A percentile compares a stretch with the other conserved stretches of the same genome.
phyloP scores from a whole-genome alignment of 2,113 vertebrate species.

The Todiramphus saurophagus region DNA sequence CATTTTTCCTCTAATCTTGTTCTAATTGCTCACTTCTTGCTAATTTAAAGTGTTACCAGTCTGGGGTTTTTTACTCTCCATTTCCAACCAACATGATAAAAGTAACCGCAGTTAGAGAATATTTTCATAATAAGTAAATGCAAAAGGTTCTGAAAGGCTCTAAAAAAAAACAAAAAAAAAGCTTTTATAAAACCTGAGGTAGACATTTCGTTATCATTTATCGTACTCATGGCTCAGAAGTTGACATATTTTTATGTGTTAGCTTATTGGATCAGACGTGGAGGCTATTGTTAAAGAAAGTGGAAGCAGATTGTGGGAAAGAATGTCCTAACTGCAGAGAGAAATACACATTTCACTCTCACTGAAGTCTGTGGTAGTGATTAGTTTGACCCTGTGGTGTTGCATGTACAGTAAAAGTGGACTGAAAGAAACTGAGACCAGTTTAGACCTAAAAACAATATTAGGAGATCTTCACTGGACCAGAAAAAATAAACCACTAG shows the following conservation, averaged over 20 bases:
- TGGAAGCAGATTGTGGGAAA: constrained; percentile 31
- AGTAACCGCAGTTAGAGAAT: not conserved
- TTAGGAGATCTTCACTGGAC: not conserved
- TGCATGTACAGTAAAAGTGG: not conserved
- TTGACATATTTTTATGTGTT: constrained; percentile 1
- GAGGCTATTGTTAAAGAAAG: constrained; percentile 8
- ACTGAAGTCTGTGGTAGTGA: not conserved
- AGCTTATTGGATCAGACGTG: not conserved
- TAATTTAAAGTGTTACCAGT: not conserved
- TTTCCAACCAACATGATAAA: not conserved
- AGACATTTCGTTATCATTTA: not conserved
- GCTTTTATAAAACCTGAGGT: not conserved
- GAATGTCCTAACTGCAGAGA: not conserved
- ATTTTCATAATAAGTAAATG: not conserved
- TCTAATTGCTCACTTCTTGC: not conserved
- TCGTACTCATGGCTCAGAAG: constrained; percentile 12
- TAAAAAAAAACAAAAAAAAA: not conserved
- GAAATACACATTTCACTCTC: not conserved
- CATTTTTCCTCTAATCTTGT: not conserved
- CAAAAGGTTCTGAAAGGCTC: not conserved
- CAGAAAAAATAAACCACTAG: not conserved
- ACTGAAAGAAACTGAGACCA: not conserved
- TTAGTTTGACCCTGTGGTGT: not conserved
- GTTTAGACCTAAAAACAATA: not conserved
- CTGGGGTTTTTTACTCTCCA: not conserved